Conservation (phyloP, 2,113 vertebrate genomes). For the Peromyscus leucopus region DNA sequence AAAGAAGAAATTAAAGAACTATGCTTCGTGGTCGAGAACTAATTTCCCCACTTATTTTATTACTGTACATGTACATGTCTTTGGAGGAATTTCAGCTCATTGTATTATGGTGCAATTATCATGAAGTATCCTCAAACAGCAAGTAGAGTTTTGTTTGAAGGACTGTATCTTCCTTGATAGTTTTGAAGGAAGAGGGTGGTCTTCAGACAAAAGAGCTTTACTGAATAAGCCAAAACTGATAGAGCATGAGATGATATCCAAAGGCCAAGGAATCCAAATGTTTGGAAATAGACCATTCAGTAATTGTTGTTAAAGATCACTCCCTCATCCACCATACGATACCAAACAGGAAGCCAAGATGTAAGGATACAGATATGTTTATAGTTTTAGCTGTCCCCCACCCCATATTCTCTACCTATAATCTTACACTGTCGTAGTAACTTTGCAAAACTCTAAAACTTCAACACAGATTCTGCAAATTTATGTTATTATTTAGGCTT, state of each 20-base stretch:
- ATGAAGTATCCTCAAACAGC: not conserved
- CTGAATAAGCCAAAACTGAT: not conserved
- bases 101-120: not conserved
- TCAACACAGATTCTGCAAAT: constrained; percentile 17
- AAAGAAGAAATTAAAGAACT: constrained; percentile 23
- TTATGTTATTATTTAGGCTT: constrained; percentile 42
- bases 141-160: not conserved
- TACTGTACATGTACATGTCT: not conserved
- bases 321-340: not conserved
- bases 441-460: constrained; percentile 32
- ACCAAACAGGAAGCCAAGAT: constrained; percentile 4
- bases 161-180: not conserved
- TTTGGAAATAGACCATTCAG: not conserved
- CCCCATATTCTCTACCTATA: not conserved
- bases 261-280: constrained; percentile 23
- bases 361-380: constrained; percentile 18
- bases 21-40: not conserved
- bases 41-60: not conserved
- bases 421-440: not conserved
- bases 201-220: not conserved
- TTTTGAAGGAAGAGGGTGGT: not conserved
- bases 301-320: not conserved
- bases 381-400: not conserved
- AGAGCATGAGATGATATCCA: not conserved
- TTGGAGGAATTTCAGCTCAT: not conserved